These are phyloP conservation scores for Drosophila kanapiae DNA, from an alignment of 1,140 invertebrate genomes.

Conservation along the genomic window DNA sequence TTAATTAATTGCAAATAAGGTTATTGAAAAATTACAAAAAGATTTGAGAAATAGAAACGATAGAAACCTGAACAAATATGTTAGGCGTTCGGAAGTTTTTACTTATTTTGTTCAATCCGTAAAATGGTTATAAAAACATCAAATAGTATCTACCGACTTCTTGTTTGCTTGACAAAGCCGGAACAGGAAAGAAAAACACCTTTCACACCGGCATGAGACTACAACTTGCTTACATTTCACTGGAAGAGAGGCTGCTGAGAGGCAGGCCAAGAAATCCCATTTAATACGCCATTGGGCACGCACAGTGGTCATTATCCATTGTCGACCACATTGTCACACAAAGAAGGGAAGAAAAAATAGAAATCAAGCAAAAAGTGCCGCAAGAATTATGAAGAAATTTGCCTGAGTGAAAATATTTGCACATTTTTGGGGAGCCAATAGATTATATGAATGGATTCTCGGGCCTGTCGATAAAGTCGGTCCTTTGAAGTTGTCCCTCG, in stretches of 20 bases:
- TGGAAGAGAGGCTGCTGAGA: constrained; percentile 28
- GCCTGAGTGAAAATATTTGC: constrained; percentile 68
- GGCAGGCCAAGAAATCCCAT: constrained; percentile 38
- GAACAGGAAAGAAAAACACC: constrained; percentile 30
- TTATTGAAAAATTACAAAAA: too few species aligned
- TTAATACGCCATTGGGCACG: constrained; percentile 57
- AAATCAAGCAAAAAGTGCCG: constrained; percentile 61
- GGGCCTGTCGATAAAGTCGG: constrained; percentile 26
- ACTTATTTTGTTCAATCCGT: not conserved
- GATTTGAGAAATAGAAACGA: not conserved
- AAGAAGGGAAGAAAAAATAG: constrained; percentile 9
- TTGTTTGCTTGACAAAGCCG: constrained; percentile 14
- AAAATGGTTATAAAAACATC: constrained; percentile 19
- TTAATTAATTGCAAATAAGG: not conserved
- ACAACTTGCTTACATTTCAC: constrained; percentile 54
- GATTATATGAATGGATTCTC: constrained; percentile 48
- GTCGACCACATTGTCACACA: constrained; percentile 43
- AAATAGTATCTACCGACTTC: constrained; percentile 32
- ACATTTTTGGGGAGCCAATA: constrained; percentile 46
- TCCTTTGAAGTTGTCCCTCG: constrained; percentile 63
- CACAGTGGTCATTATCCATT: constrained; percentile 76
- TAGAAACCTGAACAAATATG: not conserved
- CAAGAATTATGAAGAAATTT: constrained; percentile 82
- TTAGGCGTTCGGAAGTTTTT: not conserved
- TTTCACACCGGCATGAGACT: constrained; percentile 29